Evolutionary conservation across 2,888 invertebrate species (phyloP).

Genomic region (Cheilosia vernalis): DNA sequence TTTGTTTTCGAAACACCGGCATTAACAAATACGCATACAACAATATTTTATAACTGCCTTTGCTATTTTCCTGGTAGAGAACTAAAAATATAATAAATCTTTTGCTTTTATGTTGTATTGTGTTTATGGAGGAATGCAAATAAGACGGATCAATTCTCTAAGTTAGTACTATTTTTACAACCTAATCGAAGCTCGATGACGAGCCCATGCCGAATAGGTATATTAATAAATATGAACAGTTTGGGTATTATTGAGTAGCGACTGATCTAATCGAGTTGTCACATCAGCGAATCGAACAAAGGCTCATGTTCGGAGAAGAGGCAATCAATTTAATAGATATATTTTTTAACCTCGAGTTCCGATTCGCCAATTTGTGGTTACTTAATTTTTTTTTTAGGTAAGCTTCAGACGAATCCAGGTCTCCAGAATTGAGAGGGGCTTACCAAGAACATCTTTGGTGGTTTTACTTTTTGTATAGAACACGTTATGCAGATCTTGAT

Average conservation of each 20-base stretch:
- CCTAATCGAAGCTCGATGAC: neutral
- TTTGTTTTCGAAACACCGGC: no score
- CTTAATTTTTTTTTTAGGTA: neutral
- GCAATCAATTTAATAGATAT: neutral
- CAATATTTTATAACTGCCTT: no score
- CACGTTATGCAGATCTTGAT: neutral
- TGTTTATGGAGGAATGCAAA: neutral
- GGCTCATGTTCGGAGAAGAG: neutral
- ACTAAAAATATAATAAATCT: neutral
- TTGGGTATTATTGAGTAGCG: neutral
- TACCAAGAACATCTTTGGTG: neutral
- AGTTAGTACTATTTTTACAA: neutral
- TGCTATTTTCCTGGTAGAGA: neutral
- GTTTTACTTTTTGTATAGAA: neutral
- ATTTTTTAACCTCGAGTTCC: neutral
- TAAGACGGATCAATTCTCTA: neutral
- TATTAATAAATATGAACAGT: neutral
- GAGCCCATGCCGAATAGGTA: neutral
- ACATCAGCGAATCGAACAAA: neutral
- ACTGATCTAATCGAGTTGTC: slow-evolving; percentile 1
- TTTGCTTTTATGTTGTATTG: neutral
- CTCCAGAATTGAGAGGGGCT: neutral
- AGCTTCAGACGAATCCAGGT: neutral
- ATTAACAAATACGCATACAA: no score
- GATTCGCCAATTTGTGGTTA: no score